Evolutionary conservation across 2,797 vertebrate genomes (phyloP), one percentile per base, ranked within the genome.

Genomic region (Chaunax sp.): DNA sequence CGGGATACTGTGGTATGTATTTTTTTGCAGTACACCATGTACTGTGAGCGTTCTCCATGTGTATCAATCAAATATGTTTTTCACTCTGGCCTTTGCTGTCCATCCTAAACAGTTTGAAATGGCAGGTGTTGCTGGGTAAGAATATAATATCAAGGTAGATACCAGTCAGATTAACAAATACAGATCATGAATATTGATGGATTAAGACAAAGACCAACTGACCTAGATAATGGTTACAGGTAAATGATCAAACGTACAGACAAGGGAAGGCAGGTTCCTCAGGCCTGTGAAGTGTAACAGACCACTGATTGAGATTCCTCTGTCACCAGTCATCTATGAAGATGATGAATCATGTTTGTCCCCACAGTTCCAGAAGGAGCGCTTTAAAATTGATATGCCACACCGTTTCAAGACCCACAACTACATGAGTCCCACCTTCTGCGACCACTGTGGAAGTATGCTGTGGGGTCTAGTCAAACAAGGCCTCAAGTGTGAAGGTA

Each of bases 391-490:
- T 2, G 98, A 99, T 87, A 99, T 99, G 96, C 97, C 98, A 0
- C 98, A 99, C 69, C 95, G 98, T 70, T 98, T 99, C 90, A 97
- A 95, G 86, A 95, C 72, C 67, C 59, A 99, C 92, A 99, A 97
- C 92, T 99, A 99, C 91, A 99, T 97, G 96, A 99, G 98, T 90
- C 98, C 98, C 3, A 99, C 96, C 28, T 99, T 99, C 95, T 99
- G 98, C 1, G 98, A 99, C 92, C 98, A 99, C 90, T 99, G 98
- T 0, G 98, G 98, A 71, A 99, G 97, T 83, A 92, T 99, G 86
- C 94, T 99, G 55, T 99, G 98, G 98, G 98, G 98, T 49, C 88
- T 99, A 33, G 98, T 99, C 75, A 98, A 95, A 75, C 98, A 99
- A 77, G 98, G 98, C 16, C 93, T 98, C 35, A 99, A 99, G 76